Evolutionary conservation across 1,140 invertebrate species (phyloP).

Genomic region (Pseudobourletiella spinata): DNA sequence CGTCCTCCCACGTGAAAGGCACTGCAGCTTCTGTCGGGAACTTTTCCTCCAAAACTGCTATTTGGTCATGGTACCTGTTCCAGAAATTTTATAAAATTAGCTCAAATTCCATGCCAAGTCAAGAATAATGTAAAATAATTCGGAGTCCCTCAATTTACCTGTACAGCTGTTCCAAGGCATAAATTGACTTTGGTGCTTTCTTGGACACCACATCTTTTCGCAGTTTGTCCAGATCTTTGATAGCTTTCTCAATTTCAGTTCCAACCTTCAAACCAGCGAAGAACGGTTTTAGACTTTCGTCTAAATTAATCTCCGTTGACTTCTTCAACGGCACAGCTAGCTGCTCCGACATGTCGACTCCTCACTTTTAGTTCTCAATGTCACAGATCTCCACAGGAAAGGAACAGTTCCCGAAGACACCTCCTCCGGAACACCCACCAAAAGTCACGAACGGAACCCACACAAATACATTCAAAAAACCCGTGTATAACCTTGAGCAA

Average conservation of each 20-base stretch:
- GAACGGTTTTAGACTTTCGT: constrained; percentile 46
- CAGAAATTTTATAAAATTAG: constrained; percentile 9
- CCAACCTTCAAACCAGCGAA: constrained; percentile 42
- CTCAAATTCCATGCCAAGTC: neutral
- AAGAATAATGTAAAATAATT: neutral
- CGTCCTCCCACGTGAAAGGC: constrained; percentile 98
- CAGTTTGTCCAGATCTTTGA: constrained; percentile 28
- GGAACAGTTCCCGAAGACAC: too few species aligned
- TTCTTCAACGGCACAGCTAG: constrained; percentile 51
- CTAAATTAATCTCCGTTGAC: constrained; percentile 52
- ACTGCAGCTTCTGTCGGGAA: constrained; percentile 81
- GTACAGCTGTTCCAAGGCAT: constrained; percentile 11
- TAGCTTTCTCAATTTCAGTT: constrained; percentile 39
- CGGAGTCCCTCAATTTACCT: constrained; percentile 14
- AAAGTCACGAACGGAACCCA: too few species aligned
- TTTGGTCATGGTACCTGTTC: constrained; percentile 94
- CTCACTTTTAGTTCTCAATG: neutral
- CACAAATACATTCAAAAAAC: too few species aligned
- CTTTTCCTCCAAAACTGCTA: constrained; percentile 81
- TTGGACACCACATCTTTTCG: constrained; percentile 9
- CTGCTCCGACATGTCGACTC: constrained; percentile 37
- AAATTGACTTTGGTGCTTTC: constrained; percentile 14
- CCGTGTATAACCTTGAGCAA: too few species aligned
- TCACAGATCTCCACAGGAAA: too few species aligned
- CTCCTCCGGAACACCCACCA: too few species aligned